A percentile compares a stretch with the other conserved stretches of the same genome.
These are phyloP conservation scores for Magallana ariakensis DNA, from an alignment of 1,140 invertebrate species.

Conservation along the genomic window DNA sequence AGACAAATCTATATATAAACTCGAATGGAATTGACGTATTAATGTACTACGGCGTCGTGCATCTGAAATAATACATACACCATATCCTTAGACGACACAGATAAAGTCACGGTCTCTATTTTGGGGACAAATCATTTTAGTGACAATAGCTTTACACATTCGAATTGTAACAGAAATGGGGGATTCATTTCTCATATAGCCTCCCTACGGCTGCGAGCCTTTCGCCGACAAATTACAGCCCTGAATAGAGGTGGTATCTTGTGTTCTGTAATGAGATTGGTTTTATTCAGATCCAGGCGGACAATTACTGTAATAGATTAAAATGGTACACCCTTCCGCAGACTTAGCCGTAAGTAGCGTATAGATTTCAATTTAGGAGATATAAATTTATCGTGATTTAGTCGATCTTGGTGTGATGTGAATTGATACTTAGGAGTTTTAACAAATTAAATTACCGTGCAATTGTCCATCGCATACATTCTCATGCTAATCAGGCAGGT, in stretches of 20 bases:
- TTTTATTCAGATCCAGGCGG: constrained; percentile 29
- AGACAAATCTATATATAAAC: too few relatives aligned
- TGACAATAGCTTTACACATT: neutral
- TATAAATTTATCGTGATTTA: constrained; percentile 28
- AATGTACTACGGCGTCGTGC: too few relatives aligned
- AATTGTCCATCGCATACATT: constrained; percentile 12
- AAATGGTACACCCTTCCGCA: constrained; percentile 17
- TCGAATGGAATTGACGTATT: too few relatives aligned
- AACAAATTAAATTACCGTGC: constrained; percentile 36
- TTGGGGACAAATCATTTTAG: neutral
- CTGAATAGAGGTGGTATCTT: constrained; percentile 12
- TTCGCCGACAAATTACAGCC: neutral
- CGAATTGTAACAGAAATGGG: neutral
- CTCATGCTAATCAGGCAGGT: constrained; percentile 19
- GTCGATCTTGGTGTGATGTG: constrained; percentile 27
- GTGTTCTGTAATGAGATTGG: constrained; percentile 29
- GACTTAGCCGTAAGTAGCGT: neutral
- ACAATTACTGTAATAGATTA: constrained; percentile 37
- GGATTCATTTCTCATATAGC: constrained; percentile 16
- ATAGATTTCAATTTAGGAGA: constrained; percentile 37
- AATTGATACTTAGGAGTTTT: constrained; percentile 35
- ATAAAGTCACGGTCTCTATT: neutral
- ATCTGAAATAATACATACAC: too few relatives aligned
- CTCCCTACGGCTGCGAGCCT: neutral
- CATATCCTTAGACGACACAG: too few relatives aligned